Evolutionary conservation across 2,113 vertebrate species (phyloP).

Genomic region (Orthonyx spaldingii): DNA sequence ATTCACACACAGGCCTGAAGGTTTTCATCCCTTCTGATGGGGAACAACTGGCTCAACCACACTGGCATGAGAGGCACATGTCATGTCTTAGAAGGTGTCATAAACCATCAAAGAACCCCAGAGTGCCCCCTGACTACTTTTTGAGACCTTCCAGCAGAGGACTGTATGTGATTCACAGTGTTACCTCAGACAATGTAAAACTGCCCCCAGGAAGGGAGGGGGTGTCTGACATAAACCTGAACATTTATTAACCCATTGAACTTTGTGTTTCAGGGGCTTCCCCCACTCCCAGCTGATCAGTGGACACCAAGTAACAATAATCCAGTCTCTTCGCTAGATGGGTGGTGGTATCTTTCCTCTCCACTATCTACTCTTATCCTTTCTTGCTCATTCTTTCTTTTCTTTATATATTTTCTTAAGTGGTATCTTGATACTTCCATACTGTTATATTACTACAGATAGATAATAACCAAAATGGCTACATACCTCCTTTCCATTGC

Average conservation of each 20-base stretch:
- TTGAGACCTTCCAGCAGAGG: background rate
- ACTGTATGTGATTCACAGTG: background rate
- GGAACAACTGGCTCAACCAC: background rate
- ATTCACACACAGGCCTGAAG: background rate
- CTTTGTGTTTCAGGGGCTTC: background rate
- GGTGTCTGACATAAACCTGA: background rate
- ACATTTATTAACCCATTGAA: background rate
- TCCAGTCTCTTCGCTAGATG: background rate
- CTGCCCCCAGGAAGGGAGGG: background rate
- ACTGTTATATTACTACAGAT: background rate
- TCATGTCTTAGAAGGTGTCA: background rate
- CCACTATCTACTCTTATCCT: background rate
- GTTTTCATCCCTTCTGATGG: background rate
- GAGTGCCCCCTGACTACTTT: background rate
- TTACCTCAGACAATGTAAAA: background rate
- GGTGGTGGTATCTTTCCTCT: too few relatives aligned
- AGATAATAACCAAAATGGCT: background rate
- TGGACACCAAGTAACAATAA: background rate
- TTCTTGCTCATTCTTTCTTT: background rate
- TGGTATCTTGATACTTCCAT: background rate
- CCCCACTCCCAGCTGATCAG: background rate
- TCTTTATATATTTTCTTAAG: background rate
- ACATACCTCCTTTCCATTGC: background rate
- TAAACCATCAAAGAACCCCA: background rate
- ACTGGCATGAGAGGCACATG: background rate